These are phyloP conservation scores for Calephelis virginiensis DNA, from an alignment of 1,140 invertebrate genomes.

Conservation along the genomic window DNA sequence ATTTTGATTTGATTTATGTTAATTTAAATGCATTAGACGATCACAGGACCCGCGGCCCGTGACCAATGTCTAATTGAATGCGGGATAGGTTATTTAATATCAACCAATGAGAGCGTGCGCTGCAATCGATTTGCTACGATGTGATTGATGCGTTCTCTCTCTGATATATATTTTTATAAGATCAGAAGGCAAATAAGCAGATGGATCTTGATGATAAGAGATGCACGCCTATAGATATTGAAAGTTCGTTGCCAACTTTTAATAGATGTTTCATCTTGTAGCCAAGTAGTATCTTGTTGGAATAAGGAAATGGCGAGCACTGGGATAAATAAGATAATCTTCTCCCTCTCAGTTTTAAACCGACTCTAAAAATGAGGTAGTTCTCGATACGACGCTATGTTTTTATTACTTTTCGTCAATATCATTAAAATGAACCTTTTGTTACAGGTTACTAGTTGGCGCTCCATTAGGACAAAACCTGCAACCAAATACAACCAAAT, in stretches of 20 bases:
- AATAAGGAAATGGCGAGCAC: no score
- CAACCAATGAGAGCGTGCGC: constrained; percentile 40
- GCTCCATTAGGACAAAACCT: constrained; percentile 92
- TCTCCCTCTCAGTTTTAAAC: no score
- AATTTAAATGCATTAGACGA: constrained; percentile 47
- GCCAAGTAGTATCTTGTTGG: no score
- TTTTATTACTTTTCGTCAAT: no score
- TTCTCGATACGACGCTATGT: no score
- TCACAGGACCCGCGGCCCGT: constrained; percentile 42
- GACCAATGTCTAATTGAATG: constrained; percentile 63
- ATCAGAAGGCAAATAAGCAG: neutral
- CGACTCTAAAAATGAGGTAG: no score
- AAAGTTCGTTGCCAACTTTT: no score
- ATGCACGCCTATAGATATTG: no score
- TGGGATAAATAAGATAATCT: no score
- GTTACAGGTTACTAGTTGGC: constrained; percentile 93
- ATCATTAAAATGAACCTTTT: no score
- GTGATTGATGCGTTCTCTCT: constrained; percentile 40
- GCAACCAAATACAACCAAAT: constrained; percentile 89
- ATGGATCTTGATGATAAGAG: no score
- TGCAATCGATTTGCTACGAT: constrained; percentile 50
- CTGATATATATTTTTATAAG: neutral
- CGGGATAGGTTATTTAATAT: constrained; percentile 43
- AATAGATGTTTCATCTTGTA: no score
- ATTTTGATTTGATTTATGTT: constrained; percentile 42